Base-by-base conservation (phyloP, 2,797 vertebrate species). In the Cossypha caffra region DNA sequence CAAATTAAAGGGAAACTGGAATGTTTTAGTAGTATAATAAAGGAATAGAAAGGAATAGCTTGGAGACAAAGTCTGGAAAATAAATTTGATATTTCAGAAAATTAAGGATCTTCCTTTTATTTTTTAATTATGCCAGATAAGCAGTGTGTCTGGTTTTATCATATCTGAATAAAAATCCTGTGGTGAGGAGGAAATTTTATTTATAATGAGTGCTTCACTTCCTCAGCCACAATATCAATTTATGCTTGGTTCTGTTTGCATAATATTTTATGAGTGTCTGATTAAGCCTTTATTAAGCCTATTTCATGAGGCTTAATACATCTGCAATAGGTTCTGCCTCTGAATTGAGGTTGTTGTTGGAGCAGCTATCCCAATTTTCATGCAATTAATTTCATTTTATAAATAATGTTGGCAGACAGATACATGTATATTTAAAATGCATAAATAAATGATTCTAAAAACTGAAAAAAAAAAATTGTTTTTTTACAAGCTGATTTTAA, bases 201-300 rank as follows among this genome's bases (percentile, higher is more conserved):
- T 94, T 79, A 11, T 80, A 84, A 82, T 40, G 29, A 16, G 4
- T 75, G 11, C 43, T 91, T 96, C 59, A 80, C 8, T 62, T 93
- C 33, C 38, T 76, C 74, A 88, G 54, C 25, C 26, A 35, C 43
- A 21, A 13, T 82, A 88, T 68, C 55, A 72, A 72, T 84, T 92
- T 85, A 43, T 94, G 8, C 17, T 35, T 79, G 37, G 23, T 75
- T 97, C 66, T 95, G 33, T 84, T 92, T 92, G 63, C 66, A 25
- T 77, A 77, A 45, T 79, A 59, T 86, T 93, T 75, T 73, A 57
- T 38, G 51, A 73, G 21, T 58, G 26, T 90, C 54, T 95, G 83
- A 90, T 81, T 90, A 78, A 86, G 58, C 62, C 64, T 92, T 83
- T 95, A 83, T 88, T 92, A 93, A 92, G 29, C n/a, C 37, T 78